Evolutionary conservation across 1,140 invertebrate species (phyloP).

Genomic region (Drosophila sp.): DNA sequence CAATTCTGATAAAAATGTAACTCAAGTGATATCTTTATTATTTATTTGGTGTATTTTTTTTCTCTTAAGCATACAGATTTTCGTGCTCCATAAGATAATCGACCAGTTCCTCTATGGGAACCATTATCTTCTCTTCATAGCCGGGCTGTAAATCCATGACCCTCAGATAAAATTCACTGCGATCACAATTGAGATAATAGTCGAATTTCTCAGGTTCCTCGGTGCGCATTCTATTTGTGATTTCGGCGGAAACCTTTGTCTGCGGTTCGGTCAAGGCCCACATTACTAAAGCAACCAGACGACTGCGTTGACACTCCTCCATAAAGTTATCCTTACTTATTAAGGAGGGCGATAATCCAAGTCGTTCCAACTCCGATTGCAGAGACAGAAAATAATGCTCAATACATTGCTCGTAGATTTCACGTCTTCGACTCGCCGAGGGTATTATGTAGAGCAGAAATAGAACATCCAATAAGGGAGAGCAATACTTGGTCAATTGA

Average conservation of each 20-base stretch:
- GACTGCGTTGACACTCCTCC: conserved; percentile 47
- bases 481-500: conserved; percentile 86
- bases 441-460: conserved; percentile 69
- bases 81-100: conserved; percentile 57
- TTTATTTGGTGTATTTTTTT: background rate
- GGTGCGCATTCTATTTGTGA: conserved; percentile 51
- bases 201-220: conserved; percentile 71
- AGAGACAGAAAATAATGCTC: conserved; percentile 55
- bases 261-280: conserved; percentile 66
- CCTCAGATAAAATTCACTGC: conserved; percentile 61
- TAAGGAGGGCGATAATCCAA: conserved; percentile 15
- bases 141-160: conserved; percentile 66
- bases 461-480: conserved; percentile 86
- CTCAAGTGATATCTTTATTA: conserved; percentile 5
- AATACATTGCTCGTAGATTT: conserved; percentile 46
- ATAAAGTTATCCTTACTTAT: conserved; percentile 47
- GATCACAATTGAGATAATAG: conserved; percentile 69
- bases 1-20: background rate
- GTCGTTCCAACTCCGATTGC: conserved; percentile 24
- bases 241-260: conserved; percentile 54
- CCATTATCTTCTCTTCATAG: conserved; percentile 65
- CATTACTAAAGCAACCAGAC: conserved; percentile 51
- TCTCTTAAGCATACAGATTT: background rate
- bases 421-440: conserved; percentile 3
- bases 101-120: conserved; percentile 59